Conservation (phyloP, 2,888 invertebrate genomes). For the Ectemnius continuus region DNA sequence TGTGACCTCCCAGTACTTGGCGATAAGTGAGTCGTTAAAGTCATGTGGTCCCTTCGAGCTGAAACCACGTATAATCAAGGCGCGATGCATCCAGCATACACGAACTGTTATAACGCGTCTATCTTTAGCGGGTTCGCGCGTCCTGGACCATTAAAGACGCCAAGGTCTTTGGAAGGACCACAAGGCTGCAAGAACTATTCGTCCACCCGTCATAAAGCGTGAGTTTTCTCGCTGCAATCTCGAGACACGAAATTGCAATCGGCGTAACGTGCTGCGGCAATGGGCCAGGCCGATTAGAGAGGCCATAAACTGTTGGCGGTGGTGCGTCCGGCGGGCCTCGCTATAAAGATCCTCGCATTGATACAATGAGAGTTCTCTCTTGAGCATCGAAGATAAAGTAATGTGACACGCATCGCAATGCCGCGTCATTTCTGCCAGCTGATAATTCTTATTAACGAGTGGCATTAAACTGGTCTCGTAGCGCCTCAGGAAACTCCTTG, state of each 20-base stretch:
- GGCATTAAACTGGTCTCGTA: too few species aligned
- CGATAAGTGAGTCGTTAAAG: conserved; percentile 67
- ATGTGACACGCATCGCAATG: conserved; percentile 25
- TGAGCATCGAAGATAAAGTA: conserved; percentile 17
- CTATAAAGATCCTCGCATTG: conserved; percentile 46
- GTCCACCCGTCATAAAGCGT: conserved; percentile 62
- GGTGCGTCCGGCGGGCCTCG: conserved; percentile 20
- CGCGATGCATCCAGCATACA: conserved; percentile 37
- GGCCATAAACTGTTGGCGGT: conserved; percentile 40
- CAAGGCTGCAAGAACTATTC: conserved; percentile 39
- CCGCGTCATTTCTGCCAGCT: too few species aligned
- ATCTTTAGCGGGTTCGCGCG: conserved; percentile 48
- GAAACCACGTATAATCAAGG: conserved; percentile 46
- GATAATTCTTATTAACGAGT: too few species aligned
- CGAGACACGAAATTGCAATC: conserved; percentile 64
- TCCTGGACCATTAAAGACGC: conserved; percentile 35
- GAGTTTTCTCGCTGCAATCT: conserved; percentile 57
- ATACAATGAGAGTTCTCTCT: conserved; percentile 19
- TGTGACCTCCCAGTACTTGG: conserved; percentile 59
- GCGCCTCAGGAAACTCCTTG: too few species aligned
- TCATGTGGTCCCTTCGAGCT: conserved; percentile 36
- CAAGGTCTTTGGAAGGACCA: conserved; percentile 38
- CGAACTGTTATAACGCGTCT: conserved; percentile 50
- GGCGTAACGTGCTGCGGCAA: conserved; percentile 20
- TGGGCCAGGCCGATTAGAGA: conserved; percentile 48